Percentiles rank a stretch among this genome's conserved stretches.
phyloP scores from a whole-genome alignment of 2,888 invertebrate genomes.

The Enchytraeus crypticus region DNA sequence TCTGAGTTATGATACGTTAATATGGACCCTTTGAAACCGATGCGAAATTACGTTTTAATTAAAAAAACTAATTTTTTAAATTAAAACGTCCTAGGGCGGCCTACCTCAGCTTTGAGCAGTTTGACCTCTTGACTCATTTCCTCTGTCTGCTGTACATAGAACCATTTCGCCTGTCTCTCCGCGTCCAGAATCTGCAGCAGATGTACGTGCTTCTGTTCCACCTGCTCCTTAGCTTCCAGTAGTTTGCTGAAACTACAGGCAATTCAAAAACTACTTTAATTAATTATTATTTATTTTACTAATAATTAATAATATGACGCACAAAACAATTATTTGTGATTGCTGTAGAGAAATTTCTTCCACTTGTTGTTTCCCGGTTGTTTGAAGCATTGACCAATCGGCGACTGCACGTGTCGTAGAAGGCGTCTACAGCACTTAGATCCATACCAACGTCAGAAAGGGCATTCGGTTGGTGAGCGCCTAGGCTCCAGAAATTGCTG shows the following conservation, averaged over 20 bases:
- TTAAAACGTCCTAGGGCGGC: not conserved
- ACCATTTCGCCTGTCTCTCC: slow-evolving; percentile 84
- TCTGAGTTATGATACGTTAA: not conserved
- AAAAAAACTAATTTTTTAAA: not conserved
- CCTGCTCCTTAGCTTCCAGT: slow-evolving; percentile 75
- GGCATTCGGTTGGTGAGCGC: too few relatives aligned
- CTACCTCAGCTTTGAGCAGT: slow-evolving; percentile 75
- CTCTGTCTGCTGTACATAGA: slow-evolving; percentile 83
- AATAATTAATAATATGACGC: not conserved
- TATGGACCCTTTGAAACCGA: not conserved
- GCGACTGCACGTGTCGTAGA: too few relatives aligned
- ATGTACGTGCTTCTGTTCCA: slow-evolving; percentile 84
- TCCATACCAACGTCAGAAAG: too few relatives aligned
- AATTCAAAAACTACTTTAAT: not conserved
- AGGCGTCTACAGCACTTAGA: too few relatives aligned
- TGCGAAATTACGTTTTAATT: too few relatives aligned
- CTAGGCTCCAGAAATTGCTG: too few relatives aligned
- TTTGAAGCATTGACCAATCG: too few relatives aligned
- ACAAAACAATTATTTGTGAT: not conserved
- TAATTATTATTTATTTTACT: not conserved
- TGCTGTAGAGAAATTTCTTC: not conserved
- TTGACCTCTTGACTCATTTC: slow-evolving; percentile 79
- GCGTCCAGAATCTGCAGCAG: slow-evolving; percentile 76
- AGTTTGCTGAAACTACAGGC: slow-evolving; percentile 71
- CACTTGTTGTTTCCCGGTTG: too few relatives aligned